phyloP scores from a whole-genome alignment of 1,140 invertebrate genomes.

The Coptotermes formosanus region DNA sequence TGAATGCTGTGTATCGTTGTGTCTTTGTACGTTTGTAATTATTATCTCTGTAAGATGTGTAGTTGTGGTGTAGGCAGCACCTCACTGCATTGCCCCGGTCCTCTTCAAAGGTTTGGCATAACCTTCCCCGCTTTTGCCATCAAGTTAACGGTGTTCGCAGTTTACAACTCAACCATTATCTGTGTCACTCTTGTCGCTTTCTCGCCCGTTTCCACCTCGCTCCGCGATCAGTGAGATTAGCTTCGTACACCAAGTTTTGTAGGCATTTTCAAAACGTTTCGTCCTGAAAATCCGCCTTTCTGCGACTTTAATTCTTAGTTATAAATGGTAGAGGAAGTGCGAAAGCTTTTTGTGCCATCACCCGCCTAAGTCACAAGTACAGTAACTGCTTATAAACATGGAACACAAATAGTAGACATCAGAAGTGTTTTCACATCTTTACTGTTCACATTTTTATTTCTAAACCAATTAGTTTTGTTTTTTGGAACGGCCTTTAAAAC shows the following conservation, averaged over 20 bases:
- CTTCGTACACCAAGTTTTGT: neutral
- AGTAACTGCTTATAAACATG: neutral
- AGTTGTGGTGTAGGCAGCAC: no score
- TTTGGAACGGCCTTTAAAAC: no score
- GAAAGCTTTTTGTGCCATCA: neutral
- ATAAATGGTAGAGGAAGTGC: neutral
- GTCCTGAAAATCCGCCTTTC: slow-evolving; percentile 2
- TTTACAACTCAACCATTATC: neutral
- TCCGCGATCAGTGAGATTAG: neutral
- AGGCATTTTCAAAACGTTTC: slow-evolving; percentile 16
- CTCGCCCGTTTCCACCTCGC: neutral
- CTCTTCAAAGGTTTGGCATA: no score
- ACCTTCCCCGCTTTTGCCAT: neutral
- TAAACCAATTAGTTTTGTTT: no score
- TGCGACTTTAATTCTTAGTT: slow-evolving; percentile 11
- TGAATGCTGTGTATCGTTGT: no score
- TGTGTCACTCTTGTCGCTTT: neutral
- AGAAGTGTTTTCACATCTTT: no score
- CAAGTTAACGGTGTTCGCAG: neutral
- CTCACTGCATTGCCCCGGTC: no score
- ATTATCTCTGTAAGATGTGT: no score
- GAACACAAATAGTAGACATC: neutral
- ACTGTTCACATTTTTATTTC: no score
- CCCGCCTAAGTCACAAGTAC: neutral
- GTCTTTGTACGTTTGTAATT: no score